Percentiles rank a stretch among this genome's conserved stretches.
Conservation (phyloP, 2,797 vertebrate species). For the Sebastes elongatus region DNA sequence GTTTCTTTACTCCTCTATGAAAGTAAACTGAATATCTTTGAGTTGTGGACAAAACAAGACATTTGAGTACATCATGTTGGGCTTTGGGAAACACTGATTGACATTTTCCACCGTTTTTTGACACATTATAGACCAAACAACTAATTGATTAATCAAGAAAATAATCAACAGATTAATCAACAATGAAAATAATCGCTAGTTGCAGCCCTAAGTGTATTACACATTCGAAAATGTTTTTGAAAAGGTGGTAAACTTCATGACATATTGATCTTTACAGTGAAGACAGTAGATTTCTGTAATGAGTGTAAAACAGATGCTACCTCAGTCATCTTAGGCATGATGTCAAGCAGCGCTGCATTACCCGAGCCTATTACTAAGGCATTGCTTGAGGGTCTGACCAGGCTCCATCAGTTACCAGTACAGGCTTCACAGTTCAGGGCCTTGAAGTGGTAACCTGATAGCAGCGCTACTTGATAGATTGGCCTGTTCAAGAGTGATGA, state of each 20-base stretch:
- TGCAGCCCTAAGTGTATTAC: not conserved
- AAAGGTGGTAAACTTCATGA: not conserved
- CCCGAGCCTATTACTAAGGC: not conserved
- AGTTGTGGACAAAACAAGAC: too few species aligned
- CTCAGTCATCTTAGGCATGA: conserved; percentile 38
- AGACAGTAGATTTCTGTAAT: not conserved
- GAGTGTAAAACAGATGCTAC: conserved; percentile 40
- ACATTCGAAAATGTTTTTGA: not conserved
- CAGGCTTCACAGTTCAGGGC: not conserved
- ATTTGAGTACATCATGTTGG: too few species aligned
- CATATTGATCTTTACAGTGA: conserved; percentile 2
- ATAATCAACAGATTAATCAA: too few species aligned
- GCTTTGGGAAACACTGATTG: too few species aligned
- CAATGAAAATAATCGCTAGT: too few species aligned
- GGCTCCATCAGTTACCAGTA: not conserved
- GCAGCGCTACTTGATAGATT: conserved; percentile 58
- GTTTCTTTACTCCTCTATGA: too few species aligned
- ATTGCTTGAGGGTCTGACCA: not conserved
- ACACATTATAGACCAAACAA: too few species aligned
- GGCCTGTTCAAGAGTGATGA: conserved; percentile 48
- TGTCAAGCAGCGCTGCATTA: conserved; percentile 59
- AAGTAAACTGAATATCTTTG: too few species aligned
- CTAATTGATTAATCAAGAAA: too few species aligned
- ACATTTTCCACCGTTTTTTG: too few species aligned
- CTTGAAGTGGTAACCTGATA: conserved; percentile 29